A percentile compares a stretch with the other conserved stretches of the same genome.
Conservation (phyloP, 2,888 invertebrate species). For the Drosophila parthenogenetica region DNA sequence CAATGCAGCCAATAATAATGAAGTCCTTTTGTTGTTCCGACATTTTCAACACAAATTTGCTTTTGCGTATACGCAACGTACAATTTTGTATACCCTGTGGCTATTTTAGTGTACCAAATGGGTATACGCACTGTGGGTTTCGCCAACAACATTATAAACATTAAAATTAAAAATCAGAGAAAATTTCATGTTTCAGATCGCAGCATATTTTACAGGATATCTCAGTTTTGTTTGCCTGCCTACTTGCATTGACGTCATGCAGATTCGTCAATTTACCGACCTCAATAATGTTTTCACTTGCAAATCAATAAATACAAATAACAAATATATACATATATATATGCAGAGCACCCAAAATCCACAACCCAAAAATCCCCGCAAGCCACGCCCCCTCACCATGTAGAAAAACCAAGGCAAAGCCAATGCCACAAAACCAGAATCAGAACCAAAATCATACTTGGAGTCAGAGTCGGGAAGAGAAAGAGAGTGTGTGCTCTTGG, state of each 20-base stretch:
- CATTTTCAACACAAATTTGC: conserved; percentile 68
- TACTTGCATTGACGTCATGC: conserved; percentile 12
- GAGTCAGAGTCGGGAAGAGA: not conserved
- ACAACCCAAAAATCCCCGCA: not conserved
- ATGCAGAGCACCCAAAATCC: conserved; percentile 9
- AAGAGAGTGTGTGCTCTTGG: conserved; percentile 31
- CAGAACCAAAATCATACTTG: not conserved
- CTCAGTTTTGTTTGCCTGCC: not conserved
- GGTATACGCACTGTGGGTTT: not conserved
- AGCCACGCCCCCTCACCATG: not conserved
- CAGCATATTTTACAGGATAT: conserved; percentile 17
- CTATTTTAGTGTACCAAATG: not conserved
- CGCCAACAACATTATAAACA: not conserved
- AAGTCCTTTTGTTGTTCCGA: conserved; percentile 75
- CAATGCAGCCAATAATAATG: conserved; percentile 75
- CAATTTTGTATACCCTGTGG: conserved; percentile 30
- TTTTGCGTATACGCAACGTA: conserved; percentile 62
- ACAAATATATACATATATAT: conserved; percentile 60
- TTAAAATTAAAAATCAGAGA: not conserved
- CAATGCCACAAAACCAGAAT: conserved; percentile 13
- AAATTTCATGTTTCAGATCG: not conserved
- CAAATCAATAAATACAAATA: conserved; percentile 78
- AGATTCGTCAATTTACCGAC: conserved; percentile 55
- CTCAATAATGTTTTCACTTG: conserved; percentile 77
- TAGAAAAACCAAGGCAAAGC: conserved; percentile 4